Conservation (phyloP, 2,797 vertebrate species). For the Bufotes viridis region DNA sequence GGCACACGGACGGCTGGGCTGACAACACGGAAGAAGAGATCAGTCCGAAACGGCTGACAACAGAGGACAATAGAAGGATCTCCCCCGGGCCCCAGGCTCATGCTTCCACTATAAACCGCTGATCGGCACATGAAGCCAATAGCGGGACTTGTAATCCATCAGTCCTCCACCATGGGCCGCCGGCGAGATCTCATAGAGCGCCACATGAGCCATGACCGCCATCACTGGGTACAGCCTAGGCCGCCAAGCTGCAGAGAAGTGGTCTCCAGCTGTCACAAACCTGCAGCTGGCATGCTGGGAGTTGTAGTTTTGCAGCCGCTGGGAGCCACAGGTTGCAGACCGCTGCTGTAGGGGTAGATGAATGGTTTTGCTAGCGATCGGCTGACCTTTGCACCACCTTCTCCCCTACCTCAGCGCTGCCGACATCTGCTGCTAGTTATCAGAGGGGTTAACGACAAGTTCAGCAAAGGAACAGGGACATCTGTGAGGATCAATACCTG, state of each 20-base stretch:
- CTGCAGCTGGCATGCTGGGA: too few relatives aligned
- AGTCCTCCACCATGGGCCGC: not conserved
- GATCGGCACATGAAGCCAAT: not conserved
- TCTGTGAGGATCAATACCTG: constrained; percentile 55
- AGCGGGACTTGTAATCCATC: constrained; percentile 3
- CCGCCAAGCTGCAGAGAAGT: not conserved
- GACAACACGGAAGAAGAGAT: not conserved
- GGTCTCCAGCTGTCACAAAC: too few relatives aligned
- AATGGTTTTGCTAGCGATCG: not conserved
- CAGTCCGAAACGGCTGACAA: not conserved
- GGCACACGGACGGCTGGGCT: not conserved
- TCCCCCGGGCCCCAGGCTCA: not conserved
- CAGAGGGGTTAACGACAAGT: constrained; percentile 40
- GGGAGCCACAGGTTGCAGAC: too few relatives aligned
- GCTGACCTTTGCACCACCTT: not conserved
- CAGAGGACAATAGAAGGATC: not conserved
- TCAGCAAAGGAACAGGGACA: constrained; percentile 7
- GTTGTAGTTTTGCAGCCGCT: too few relatives aligned
- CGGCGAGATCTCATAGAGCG: constrained; percentile 3
- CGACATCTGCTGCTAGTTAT: constrained; percentile 23
- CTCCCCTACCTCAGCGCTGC: constrained; percentile 12
- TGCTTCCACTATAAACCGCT: not conserved
- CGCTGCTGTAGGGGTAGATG: not conserved
- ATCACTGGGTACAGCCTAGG: not conserved
- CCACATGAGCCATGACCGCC: constrained; percentile 8